Evolutionary conservation across 53 echinoderm and acorn worm species (phyloP).

Genomic region (Paracentrotus lividus): DNA sequence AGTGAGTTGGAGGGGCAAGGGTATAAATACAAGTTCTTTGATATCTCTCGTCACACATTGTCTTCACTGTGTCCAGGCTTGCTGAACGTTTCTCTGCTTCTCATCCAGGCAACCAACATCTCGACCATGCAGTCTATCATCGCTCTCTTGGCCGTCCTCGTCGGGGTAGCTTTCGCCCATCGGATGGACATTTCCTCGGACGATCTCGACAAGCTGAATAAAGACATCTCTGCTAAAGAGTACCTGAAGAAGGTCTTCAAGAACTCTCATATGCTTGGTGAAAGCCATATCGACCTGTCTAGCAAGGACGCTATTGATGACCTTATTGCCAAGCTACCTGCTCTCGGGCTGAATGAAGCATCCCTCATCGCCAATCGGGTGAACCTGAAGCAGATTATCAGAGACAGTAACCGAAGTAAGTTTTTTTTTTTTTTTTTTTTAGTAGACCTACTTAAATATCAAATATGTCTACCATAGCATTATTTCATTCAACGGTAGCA

Average conservation of each 20-base stretch:
- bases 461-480: too few relatives aligned
- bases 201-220: background rate
- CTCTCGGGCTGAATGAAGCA: background rate
- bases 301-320: background rate
- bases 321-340: background rate
- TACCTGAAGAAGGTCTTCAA: background rate
- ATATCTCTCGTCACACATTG: background rate
- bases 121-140: constrained; percentile 24
- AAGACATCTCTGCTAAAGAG: background rate
- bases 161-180: constrained; percentile 27
- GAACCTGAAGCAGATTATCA: background rate
- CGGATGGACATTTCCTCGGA: background rate
- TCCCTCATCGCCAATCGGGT: background rate
- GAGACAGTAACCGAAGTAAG: background rate
- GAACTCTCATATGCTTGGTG: background rate
- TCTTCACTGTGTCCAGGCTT: constrained; percentile 1
- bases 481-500: too few relatives aligned
- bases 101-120: background rate
- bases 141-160: constrained; percentile 24
- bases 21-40: background rate
- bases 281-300: background rate
- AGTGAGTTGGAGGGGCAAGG: background rate
- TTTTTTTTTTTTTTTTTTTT: background rate
- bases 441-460: background rate
- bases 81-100: background rate